Base-by-base conservation (phyloP, 2,797 vertebrate genomes). In the Acestrorhynchus altus region DNA sequence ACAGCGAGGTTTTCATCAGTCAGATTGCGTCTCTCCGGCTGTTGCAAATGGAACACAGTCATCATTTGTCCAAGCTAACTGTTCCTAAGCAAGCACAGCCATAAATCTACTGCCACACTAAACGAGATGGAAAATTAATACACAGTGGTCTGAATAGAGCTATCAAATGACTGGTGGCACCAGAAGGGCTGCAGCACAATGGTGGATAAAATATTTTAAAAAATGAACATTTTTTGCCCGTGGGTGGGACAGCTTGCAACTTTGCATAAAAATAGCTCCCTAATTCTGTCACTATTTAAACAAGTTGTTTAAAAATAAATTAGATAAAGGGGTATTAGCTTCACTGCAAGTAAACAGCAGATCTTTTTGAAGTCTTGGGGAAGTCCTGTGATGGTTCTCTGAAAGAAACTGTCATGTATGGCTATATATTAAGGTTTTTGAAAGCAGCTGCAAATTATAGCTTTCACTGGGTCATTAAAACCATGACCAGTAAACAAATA, bases 61-160 rank as follows among this genome's bases (percentile, higher is more conserved):
- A 76, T 84, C 78, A 73, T 81, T 83, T 74, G 78, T 82, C 72
- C 75, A n/a, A 63, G 66, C 72, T 51, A 73, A 81, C 66, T 66
- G 80, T 80, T 73, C 61, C 59, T 56, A 77, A 72, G 59, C 66
- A 84, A 74, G 28, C n/a, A 35, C 11, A 8, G 20, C 64, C 64
- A 78, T 78, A 80, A 83, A 79, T 83, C 83, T 61, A 31, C 63
- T 73, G 52, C 31, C 60, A 72, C n/a, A 24, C 35, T 73, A 47
- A 84, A 73, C 65, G 18, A 76, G 52, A 80, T 72, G 72, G 47
- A 63, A 74, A 80, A 76, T 70, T 56, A 80, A 70, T 56, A 75
- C 57, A 56, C 47, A 39, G 22, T 63, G 24, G 31, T 51, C 78
- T 76, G 64, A 78, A 68, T 52, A 66, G 54, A 67, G 20, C 60